Evolutionary conservation across 2,888 invertebrate genomes (phyloP), one percentile per base, ranked within the genome.

Genomic region (Drosophila incognita): DNA sequence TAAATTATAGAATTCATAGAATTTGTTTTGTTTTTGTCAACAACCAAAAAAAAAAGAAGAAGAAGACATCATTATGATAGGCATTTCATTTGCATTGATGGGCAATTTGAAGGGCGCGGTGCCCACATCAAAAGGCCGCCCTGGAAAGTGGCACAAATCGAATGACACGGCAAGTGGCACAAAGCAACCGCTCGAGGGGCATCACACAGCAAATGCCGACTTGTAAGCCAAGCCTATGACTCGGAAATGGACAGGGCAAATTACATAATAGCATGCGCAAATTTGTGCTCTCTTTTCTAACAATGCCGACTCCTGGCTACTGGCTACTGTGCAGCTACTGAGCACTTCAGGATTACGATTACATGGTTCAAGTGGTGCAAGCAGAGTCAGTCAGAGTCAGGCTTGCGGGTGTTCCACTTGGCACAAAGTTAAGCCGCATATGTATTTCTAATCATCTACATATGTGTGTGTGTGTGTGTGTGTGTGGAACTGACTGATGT

Each of bases 181-280:
- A 89, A 79, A 79, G 72, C 29, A 51, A 48, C 78, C 64, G 65
- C 59, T 36, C 48, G 54, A 52, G 66, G 66, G 59, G 42, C 67
- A 62, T 57, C 51, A 73, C 38, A 69, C 49, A 68, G 46, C 42
- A 66, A 57, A 67, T 27, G 71, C 79, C 79, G 74, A 35, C 53
- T 49, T 8, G n/a, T 38, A 18, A 46, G n/a, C 27, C 36, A 42
- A 27, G 49, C 48, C 64, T 66, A 11, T 13, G 61, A 38, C 42
- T 38, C 27, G 2, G 57, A 46, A 46, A 66, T 13, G 56, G 69
- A 71, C 83, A 76, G 81, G 67, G 75, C 81, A 84, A 87, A 90
- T 91, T 91, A 90, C 87, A 90, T 90, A 90, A 90, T 90, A 76
- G 83, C 77, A 62, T 76, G 83, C 81, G 88, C 84, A 84, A 87